A percentile compares a stretch with the other conserved stretches of the same genome.
These are phyloP conservation scores for Sipha maydis DNA, from an alignment of 2,888 invertebrate genomes.

Conservation along the genomic window DNA sequence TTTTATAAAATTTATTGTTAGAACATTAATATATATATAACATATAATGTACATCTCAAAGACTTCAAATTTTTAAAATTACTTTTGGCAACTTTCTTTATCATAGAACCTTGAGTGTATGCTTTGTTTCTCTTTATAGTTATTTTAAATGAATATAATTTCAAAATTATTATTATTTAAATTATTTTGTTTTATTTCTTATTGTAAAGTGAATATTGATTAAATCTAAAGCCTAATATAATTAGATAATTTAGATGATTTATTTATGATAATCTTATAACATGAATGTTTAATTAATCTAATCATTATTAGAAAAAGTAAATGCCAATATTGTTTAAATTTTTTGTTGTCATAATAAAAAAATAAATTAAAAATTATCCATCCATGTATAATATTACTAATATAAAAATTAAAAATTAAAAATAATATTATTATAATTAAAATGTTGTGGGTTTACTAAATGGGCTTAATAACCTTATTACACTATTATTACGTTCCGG, in stretches of 20 bases:
- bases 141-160: not conserved
- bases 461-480: too few species aligned
- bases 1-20: not conserved
- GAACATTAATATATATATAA: not conserved
- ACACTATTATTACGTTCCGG: too few species aligned
- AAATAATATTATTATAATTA: too few species aligned
- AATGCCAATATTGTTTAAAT: too few species aligned
- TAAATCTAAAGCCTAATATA: not conserved
- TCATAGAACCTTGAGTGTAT: not conserved
- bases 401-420: too few species aligned
- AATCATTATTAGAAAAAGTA: too few species aligned
- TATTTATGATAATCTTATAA: too few species aligned
- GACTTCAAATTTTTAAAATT: not conserved
- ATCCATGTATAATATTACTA: too few species aligned
- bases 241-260: not conserved
- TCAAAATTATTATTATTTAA: not conserved
- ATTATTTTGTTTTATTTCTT: not conserved
- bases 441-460: too few species aligned
- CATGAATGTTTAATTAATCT: too few species aligned
- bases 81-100: slow-evolving; percentile 29
- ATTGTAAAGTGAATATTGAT: not conserved
- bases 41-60: not conserved
- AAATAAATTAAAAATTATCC: too few species aligned
- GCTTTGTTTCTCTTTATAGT: not conserved
- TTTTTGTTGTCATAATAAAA: too few species aligned